Evolutionary conservation across 1,140 invertebrate species (phyloP), one percentile per base, ranked within the genome.

Genomic region (Chironomus tepperi): DNA sequence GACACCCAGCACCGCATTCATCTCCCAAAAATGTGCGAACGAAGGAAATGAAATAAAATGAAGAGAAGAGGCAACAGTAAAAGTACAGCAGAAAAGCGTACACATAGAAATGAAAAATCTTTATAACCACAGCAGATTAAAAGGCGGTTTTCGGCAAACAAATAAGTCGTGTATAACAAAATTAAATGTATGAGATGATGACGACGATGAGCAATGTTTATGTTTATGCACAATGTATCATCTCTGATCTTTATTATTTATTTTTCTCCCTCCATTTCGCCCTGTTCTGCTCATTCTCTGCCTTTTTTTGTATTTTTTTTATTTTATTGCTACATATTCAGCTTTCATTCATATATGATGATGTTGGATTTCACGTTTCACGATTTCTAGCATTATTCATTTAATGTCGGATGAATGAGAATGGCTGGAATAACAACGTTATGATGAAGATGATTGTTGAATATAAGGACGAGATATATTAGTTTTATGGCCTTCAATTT

Each of bases 191-290:
- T 34, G 24, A 34, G 24, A 34, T 34, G 24, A 34, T 34, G 24
- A 34, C 47, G 12, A 57, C 47, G 47, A 57, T 57, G 47, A 57
- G 47, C 47, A 57, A 57, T 57, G n/a, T 57, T 57, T 57, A 57
- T 57, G 47, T 57, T 57, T 57, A 57, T 57, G 47, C 47, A 57
- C 47, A 57, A 57, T 57, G 47, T 57, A 57, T 57, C 47, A 57
- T 57, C 47, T 57, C 47, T 57, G 47, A 57, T 57, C 47, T 57
- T 57, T 57, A 57, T 57, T 57, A 57, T 57, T 57, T 57, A 57
- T 57, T 57, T 57, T 57, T 57, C n/a, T 9, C 8, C 43, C 24
- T 5, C 24, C 24, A 34, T 34, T 2, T 34, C 24, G 24, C 24
- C 24, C 24, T 34, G 24, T 5, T 34, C 5, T 34, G 24, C 24